These are phyloP conservation scores for Perognathus longimembris DNA, from an alignment of 2,113 vertebrate genomes.

Conservation along the genomic window DNA sequence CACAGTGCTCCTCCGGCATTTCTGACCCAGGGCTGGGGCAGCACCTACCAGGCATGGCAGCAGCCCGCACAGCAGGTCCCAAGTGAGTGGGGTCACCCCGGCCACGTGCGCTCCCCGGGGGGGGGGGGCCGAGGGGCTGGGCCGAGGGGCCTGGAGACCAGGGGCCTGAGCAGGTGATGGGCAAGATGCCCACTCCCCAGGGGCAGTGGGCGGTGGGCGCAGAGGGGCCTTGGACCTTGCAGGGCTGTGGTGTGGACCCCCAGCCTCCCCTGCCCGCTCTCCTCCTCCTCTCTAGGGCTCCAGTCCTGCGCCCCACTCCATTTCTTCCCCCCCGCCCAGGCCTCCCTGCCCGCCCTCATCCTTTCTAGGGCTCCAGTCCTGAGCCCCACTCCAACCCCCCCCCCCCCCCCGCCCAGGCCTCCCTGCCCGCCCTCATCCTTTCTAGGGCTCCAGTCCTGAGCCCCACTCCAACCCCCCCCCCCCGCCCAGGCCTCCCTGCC, in stretches of 20 bases:
- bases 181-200: background rate
- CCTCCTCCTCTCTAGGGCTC: background rate
- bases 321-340: background rate
- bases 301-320: background rate
- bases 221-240: background rate
- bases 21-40: constrained; percentile 97
- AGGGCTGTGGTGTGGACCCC: too few relatives aligned
- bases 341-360: too few relatives aligned
- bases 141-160: background rate
- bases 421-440: background rate
- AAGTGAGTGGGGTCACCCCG: constrained; percentile 86
- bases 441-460: background rate
- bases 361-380: background rate
- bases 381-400: background rate
- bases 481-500: background rate
- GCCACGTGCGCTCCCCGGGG: background rate
- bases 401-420: background rate
- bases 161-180: background rate
- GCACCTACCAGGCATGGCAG: constrained; percentile 98
- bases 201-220: background rate
- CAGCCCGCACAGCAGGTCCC: constrained; percentile 96
- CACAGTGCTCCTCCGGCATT: constrained; percentile 94
- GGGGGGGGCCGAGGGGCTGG: too few relatives aligned
- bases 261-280: background rate
- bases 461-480: background rate